Conservation (phyloP, 2,888 invertebrate species). For the Drosophila diplacantha region DNA sequence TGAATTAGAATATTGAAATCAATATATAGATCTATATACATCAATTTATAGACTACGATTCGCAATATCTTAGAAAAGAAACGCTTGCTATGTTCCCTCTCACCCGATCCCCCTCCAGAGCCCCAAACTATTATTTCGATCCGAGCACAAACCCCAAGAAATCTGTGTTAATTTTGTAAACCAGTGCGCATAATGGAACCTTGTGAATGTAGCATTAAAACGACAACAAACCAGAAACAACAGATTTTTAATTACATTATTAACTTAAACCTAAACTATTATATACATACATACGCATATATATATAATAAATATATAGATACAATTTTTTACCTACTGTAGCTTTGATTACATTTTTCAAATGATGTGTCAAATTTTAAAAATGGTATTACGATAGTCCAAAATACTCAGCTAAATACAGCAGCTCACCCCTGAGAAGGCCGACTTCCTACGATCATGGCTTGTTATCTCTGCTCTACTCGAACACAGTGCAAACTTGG, state of each 20-base stretch:
- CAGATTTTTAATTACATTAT: constrained; percentile 43
- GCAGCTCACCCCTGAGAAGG: constrained; percentile 11
- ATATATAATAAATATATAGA: constrained; percentile 56
- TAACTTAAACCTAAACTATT: constrained; percentile 33
- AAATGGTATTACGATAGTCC: constrained; percentile 64
- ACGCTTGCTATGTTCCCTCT: constrained; percentile 41
- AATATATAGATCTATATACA: constrained; percentile 29
- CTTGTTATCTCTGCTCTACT: constrained; percentile 24
- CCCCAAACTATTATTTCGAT: constrained; percentile 22
- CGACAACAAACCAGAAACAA: constrained; percentile 29
- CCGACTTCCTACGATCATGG: constrained; percentile 40
- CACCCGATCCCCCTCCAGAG: not conserved
- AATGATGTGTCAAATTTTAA: constrained; percentile 71
- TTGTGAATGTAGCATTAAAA: constrained; percentile 64
- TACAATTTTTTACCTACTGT: constrained; percentile 69
- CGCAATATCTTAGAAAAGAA: constrained; percentile 50
- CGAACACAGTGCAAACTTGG: constrained; percentile 33
- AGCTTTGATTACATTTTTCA: constrained; percentile 72
- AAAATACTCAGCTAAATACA: constrained; percentile 32
- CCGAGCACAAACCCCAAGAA: constrained; percentile 24
- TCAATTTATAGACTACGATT: constrained; percentile 36
- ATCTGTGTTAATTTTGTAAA: constrained; percentile 54
- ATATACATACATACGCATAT: constrained; percentile 33
- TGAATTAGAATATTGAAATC: constrained; percentile 58
- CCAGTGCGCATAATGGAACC: constrained; percentile 62